phyloP scores from a whole-genome alignment of 2,797 vertebrate genomes.

The Lemur catta region DNA sequence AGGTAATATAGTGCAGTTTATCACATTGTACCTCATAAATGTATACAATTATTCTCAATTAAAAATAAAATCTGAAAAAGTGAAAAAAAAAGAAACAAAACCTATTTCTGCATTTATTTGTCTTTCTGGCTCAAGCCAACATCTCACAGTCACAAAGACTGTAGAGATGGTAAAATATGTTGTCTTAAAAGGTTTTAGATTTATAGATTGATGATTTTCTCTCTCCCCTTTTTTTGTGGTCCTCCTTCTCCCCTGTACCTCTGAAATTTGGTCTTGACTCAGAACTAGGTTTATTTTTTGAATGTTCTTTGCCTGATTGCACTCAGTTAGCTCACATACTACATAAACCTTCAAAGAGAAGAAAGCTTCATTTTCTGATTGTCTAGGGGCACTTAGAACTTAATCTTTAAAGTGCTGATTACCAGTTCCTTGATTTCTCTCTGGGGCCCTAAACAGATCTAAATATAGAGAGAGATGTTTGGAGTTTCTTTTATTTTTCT shows the following conservation, averaged over 20 bases:
- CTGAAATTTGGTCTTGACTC: conserved; percentile 47
- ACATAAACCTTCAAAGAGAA: conserved; percentile 60
- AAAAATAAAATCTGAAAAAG: not conserved
- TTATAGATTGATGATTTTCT: not conserved
- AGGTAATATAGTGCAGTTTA: not conserved
- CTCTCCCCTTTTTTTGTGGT: not conserved
- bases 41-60: not conserved
- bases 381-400: conserved; percentile 67
- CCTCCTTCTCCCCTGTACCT: not conserved
- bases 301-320: conserved; percentile 59
- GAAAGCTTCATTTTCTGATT: conserved; percentile 56
- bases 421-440: conserved; percentile 67
- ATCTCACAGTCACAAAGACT: not conserved
- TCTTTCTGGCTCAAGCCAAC: not conserved
- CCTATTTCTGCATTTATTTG: not conserved
- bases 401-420: conserved; percentile 78
- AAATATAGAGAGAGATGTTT: conserved; percentile 45
- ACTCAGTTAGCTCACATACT: conserved; percentile 7
- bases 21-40: not conserved
- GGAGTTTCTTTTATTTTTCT: not conserved
- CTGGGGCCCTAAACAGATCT: conserved; percentile 58
- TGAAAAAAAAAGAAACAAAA: not conserved
- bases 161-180: not conserved
- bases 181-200: not conserved
- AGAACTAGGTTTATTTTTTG: conserved; percentile 7